phyloP scores from a whole-genome alignment of 2,797 vertebrate species.

The Mus minutoides region DNA sequence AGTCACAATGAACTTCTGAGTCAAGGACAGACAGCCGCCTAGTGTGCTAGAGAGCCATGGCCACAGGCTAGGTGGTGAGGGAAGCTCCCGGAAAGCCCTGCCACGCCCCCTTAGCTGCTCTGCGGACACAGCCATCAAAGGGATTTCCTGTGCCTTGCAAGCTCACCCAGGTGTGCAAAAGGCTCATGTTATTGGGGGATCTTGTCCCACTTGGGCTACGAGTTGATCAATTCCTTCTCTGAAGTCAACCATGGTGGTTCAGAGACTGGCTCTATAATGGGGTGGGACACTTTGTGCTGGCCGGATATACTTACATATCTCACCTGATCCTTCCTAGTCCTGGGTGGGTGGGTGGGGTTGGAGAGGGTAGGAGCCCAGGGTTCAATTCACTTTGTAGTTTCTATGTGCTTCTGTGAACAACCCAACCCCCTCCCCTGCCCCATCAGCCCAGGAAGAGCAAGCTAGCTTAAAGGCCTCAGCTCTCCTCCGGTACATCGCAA shows the following conservation, averaged over 20 bases:
- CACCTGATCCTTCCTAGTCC: background rate
- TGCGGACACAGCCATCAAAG: background rate
- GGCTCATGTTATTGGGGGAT: background rate
- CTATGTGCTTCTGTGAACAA: background rate
- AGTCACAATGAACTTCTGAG: background rate
- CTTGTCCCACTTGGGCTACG: too few relatives aligned
- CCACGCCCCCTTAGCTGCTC: fast-evolving
- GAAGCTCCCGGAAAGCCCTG: background rate
- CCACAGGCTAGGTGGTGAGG: background rate
- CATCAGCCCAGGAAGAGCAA: fast-evolving
- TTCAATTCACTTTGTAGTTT: background rate
- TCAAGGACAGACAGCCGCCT: background rate
- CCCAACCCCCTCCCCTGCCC: too few relatives aligned
- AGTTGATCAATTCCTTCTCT: background rate
- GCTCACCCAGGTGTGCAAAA: too few relatives aligned
- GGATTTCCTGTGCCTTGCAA: background rate
- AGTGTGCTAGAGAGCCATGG: fast-evolving
- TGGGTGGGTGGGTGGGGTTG: background rate
- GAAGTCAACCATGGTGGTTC: too few relatives aligned
- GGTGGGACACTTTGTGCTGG: background rate
- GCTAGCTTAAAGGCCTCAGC: background rate
- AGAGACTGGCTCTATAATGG: too few relatives aligned
- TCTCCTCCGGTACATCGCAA: background rate
- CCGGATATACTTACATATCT: too few relatives aligned
- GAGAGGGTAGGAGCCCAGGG: too few relatives aligned